Conservation (phyloP, 2,797 vertebrate species). For the Arctocebus calabarensis region DNA sequence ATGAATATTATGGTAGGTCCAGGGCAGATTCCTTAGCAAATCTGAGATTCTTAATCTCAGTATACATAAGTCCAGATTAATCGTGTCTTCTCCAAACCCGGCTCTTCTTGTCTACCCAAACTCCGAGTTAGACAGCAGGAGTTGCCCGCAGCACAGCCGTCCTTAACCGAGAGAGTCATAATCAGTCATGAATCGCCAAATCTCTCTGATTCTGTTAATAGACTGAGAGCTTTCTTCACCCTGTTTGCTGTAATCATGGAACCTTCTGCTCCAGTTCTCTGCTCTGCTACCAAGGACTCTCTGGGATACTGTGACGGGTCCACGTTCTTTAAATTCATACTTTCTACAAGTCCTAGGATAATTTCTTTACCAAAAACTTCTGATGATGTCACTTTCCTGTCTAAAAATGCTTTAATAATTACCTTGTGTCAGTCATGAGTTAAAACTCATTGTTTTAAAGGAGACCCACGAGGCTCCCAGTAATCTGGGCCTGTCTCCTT, state of each 20-base stretch:
- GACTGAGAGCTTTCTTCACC: background rate
- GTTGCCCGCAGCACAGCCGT: background rate
- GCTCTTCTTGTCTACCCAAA: background rate
- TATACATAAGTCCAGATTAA: background rate
- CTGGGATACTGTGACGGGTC: background rate
- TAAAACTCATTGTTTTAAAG: background rate
- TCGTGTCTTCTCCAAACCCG: background rate
- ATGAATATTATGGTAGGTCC: background rate
- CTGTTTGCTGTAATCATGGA: background rate
- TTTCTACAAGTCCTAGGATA: background rate
- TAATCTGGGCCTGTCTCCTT: background rate
- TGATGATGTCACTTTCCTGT: background rate
- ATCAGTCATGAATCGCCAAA: background rate
- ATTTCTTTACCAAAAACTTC: constrained; percentile 4
- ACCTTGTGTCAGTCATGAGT: background rate
- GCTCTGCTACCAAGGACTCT: background rate
- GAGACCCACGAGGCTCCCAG: background rate
- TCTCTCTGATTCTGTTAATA: background rate
- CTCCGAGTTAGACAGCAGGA: background rate
- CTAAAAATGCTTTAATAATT: background rate
- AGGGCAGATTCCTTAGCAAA: background rate
- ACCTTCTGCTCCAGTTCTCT: background rate
- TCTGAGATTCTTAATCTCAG: background rate
- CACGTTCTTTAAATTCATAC: background rate
- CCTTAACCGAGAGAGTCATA: background rate